Conservation (phyloP, 2,113 vertebrate genomes). For the Crotalus viridis region DNA sequence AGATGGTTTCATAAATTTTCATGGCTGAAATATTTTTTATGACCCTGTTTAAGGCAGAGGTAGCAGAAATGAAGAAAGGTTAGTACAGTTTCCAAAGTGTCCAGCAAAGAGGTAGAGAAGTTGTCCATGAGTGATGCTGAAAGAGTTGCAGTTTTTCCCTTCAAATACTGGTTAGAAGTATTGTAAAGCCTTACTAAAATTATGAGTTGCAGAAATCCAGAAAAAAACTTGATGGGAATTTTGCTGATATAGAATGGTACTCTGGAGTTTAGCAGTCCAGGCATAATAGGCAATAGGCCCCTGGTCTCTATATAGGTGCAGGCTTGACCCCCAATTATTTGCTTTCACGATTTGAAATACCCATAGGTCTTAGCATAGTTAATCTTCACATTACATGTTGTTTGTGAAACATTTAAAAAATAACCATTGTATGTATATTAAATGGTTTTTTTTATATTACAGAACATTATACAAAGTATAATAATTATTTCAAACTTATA, state of each 20-base stretch:
- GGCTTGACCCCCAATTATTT: neutral
- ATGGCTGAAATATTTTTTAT: neutral
- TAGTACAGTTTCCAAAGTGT: neutral
- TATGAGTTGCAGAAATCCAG: neutral
- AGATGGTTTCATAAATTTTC: neutral
- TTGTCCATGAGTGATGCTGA: neutral
- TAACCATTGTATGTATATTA: neutral
- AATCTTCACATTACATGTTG: neutral
- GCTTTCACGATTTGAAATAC: neutral
- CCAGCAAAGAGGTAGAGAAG: neutral
- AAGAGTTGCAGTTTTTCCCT: neutral
- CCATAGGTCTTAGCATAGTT: neutral
- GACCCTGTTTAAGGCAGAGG: neutral
- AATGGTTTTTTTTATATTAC: neutral
- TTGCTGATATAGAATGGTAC: neutral
- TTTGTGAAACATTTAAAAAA: neutral
- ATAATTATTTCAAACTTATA: neutral
- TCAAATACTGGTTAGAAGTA: neutral
- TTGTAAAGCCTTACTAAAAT: neutral
- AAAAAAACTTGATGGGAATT: neutral
- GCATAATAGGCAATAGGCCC: neutral
- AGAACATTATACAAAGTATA: neutral
- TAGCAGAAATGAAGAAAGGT: neutral
- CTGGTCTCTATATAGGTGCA: neutral
- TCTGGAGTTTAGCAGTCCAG: neutral